These are phyloP conservation scores for Phaonia tiefii DNA, from an alignment of 2,888 invertebrate genomes.

Conservation along the genomic window DNA sequence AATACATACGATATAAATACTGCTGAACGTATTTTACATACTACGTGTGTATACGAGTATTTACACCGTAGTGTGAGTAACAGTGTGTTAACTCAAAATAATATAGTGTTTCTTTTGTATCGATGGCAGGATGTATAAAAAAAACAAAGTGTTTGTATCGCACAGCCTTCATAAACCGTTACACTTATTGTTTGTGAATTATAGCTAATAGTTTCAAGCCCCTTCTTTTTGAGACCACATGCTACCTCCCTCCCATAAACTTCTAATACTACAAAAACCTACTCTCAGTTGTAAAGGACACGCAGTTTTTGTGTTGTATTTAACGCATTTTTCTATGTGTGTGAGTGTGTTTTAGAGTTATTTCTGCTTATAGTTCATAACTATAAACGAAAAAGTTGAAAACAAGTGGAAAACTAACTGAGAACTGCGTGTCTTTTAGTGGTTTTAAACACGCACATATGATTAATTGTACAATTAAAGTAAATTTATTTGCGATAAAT, in stretches of 20 bases:
- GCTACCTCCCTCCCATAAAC: constrained; percentile 14
- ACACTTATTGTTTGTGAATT: constrained; percentile 55
- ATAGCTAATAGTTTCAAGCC: constrained; percentile 37
- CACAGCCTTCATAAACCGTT: constrained; percentile 48
- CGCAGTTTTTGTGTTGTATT: too few species aligned
- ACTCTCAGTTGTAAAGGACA: too few species aligned
- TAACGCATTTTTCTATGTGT: constrained; percentile 46
- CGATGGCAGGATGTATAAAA: too few species aligned
- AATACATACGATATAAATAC: neutral
- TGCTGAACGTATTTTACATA: neutral
- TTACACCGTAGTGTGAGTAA: neutral
- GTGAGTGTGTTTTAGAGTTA: neutral
- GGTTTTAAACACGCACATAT: constrained; percentile 61
- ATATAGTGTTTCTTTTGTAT: too few species aligned
- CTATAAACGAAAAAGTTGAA: neutral
- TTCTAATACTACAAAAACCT: too few species aligned
- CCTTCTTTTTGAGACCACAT: neutral
- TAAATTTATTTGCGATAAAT: constrained; percentile 77
- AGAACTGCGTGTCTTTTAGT: constrained; percentile 50
- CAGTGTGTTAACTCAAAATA: too few species aligned
- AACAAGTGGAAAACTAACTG: neutral
- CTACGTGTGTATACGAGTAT: neutral
- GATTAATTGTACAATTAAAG: constrained; percentile 76
- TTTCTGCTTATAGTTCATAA: constrained; percentile 11
- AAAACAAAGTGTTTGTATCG: constrained; percentile 40